Evolutionary conservation across 2,113 vertebrate genomes (phyloP), one percentile per base, ranked within the genome.

Genomic region (Cebus imitator): DNA sequence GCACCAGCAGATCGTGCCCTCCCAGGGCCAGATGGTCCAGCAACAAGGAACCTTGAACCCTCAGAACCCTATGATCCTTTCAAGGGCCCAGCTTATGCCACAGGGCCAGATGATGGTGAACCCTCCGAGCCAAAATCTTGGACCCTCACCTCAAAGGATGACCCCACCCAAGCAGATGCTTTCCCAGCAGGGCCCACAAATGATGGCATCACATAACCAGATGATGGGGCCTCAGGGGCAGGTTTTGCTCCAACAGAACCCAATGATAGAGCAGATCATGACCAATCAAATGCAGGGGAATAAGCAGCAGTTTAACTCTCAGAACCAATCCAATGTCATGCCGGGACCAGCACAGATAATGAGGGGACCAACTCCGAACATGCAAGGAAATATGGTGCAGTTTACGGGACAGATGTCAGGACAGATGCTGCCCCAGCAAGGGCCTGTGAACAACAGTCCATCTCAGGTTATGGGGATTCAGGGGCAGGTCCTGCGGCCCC

Each of bases 181-280:
- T 98, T 98, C 99, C 97, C 99, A 99, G 94, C 99, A 99, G 98
- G 99, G 99, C 98, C 99, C 99, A 96, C 99, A 99, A 98, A 99
- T 99, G 98, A 99, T 99, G 99, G 99, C 99, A 92, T 98, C 99
- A 96, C 99, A 99, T 98, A 99, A 99, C 98, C 99, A 99, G 98
- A 99, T 99, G 98, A 99, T 99, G 99, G 99, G 99, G 98, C 99
- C 99, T 97, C 99, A 99, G 98, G 99, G 99, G 93, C 99, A 99
- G 98, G 99, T 99, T 97, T 99, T 99, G 98, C 98, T 99, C 35
- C 99, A 99, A 89, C 99, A 99, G 97, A 99, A 99, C 95, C 99
- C 99, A 1, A 99, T 99, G 99, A 99, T 99, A 99, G 99, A 99
- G 84, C 99, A 99, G 98, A 99, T 99, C 98, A 99, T 99, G 98